phyloP scores from a whole-genome alignment of 2,888 invertebrate genomes.

The Exephanes ischioxanthus region DNA sequence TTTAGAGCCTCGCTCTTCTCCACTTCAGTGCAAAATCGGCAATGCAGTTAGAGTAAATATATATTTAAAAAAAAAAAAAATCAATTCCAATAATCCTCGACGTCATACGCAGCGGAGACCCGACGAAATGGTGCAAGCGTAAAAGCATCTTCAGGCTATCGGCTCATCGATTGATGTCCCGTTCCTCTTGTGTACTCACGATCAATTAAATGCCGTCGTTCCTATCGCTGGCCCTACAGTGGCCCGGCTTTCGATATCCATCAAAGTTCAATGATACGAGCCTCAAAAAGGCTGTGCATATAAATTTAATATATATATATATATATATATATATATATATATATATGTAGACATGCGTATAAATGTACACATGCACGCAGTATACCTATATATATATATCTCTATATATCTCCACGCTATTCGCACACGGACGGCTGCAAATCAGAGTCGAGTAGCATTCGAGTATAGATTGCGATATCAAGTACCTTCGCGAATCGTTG shows the following conservation, averaged over 20 bases:
- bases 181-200: conserved; percentile 38
- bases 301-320: conserved; percentile 26
- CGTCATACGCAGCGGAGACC: not conserved
- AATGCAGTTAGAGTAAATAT: conserved; percentile 3
- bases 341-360: not conserved
- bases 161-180: conserved; percentile 18
- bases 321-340: no score
- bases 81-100: conserved; percentile 14
- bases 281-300: conserved; percentile 52
- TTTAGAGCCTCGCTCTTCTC: not conserved
- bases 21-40: not conserved
- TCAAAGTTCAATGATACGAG: conserved; percentile 59
- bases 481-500: conserved; percentile 62
- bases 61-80: not conserved
- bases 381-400: conserved; percentile 9
- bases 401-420: conserved; percentile 24
- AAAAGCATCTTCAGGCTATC: conserved; percentile 23
- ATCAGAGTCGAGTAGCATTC: conserved; percentile 69
- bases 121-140: conserved; percentile 11
- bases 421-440: conserved; percentile 61
- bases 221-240: conserved; percentile 39
- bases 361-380: not conserved
- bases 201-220: conserved; percentile 50
- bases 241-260: conserved; percentile 42
- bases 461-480: conserved; percentile 70